Base-by-base conservation (phyloP, 2,888 invertebrate genomes). In the Ennomos quercinarius region DNA sequence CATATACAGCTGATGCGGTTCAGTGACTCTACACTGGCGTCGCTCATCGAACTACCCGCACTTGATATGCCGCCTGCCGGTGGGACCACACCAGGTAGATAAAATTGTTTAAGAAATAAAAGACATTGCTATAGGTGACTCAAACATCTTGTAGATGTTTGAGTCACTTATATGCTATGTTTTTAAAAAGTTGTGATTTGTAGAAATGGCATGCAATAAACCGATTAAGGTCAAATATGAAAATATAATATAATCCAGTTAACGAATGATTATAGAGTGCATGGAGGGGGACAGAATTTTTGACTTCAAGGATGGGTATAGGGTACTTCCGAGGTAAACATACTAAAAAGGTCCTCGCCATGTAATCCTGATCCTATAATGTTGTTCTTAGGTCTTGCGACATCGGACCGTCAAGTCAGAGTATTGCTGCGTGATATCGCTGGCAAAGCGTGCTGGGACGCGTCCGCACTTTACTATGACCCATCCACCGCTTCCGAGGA, bases 361-460 rank as follows among this genome's bases (percentile, higher is more conserved):
- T n/a, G n/a, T n/a, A 27, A 27, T 2, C 27, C 27, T 27, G 27
- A 5, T 27, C 9, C 27, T 37, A 9, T 9, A 27, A 10, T 11
- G 34, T 17, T 12, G 9, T 11, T 27, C 35, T 11, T n/a, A 74
- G 97, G 97, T 10, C 86, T 98, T 38, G 94, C 95, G 52, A 97
- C 97, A 0, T 96, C 97, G 6, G 95, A 96, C 71, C 96, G 96
- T 47, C 96, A 96, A 93, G 97, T 97, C 55, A 94, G 99, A 38
- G 95, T 99, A 17, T 90, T 99, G 10, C 90, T 99, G 61, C 94
- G 99, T 9, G 98, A 99, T 89, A 93, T 98, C 55, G 96, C 97
- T 36, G 99, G 99, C 48, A 99, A 99, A 90, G 97, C 97, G 49
- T 97, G 98, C 74, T 99, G 99, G 99, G 99, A 99, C 87, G 97